Evolutionary conservation across 2,888 invertebrate genomes (phyloP), one percentile per base, ranked within the genome.

Genomic region (Ophion ellenae): DNA sequence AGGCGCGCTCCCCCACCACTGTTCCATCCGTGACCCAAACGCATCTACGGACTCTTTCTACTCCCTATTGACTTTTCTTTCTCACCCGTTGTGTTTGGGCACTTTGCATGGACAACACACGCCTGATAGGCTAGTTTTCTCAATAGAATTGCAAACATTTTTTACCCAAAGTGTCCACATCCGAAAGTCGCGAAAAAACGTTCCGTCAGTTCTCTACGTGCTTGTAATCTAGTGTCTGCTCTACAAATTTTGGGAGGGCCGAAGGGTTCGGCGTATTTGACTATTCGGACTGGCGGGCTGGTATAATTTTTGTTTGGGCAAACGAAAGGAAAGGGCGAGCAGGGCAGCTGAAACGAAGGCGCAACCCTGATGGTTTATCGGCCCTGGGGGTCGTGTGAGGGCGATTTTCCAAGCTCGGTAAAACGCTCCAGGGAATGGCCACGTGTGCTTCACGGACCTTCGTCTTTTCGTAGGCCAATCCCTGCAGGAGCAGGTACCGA

Each of bases 331-430:
- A 40, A 14, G 36, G 47, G 14, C 47, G 1, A 20, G 47, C 7
- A 59, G 53, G 14, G 40, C 45, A 77, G 24, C 47, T 20, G 61
- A 24, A 20, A 57, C 45, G 24, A 24, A 10, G 71, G 24, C 47
- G 24, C 47, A 86, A 86, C 57, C 66, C 17, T 80, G 85, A 89
- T 90, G 87, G 87, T 91, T 91, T 90, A 91, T 91, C 84, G 89
- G 85, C 80, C 87, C 87, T 86, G 83, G 59, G 90, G 88, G 88
- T 81, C 73, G 32, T 53, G 64, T 77, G 63, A 64, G 17, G 74
- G 17, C 47, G 74, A 70, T 64, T 74, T 66, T n/a, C 59, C 57
- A 57, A 70, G 90, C 88, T 89, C 28, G 76, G 90, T 89, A 89
- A 86, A 88, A 87, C 83, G 81, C 81, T 84, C 32, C 74, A 10